Base-by-base conservation (phyloP, 1,140 invertebrate species). In the Bombus fervidus region DNA sequence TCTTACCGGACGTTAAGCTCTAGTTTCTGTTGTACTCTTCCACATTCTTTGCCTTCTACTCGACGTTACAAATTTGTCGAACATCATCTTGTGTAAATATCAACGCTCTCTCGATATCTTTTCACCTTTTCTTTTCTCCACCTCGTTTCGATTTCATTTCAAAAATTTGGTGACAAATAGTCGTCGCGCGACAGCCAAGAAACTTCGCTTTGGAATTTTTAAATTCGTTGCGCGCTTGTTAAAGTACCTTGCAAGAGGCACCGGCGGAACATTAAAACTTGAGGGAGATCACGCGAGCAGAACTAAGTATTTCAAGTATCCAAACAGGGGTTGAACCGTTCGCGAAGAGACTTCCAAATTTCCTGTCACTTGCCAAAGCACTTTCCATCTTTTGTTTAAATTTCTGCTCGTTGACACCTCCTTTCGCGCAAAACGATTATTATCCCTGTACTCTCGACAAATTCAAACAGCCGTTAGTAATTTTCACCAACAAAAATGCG, bases 1-100 rank as follows among this genome's bases (percentile, higher is more conserved):
- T 86, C 92, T 84, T 93, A 91, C 87, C 89, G 91, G 91, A 93
- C 90, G 91, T 87, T 89, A 85, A 81, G 88, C 79, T 87, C 28
- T 75, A 34, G 77, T 68, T 57, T 75, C 78, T 43, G 41, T 83
- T 81, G 75, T 83, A 28, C 80, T 73, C 8, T 15, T 62, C 69
- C 22, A 75, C 6, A 13, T 69, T 84, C 76, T 34, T 79, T 47
- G 53, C 76, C 34, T 80, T 47, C 15, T 57, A 53, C 68, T 37
- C 47, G 12, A 31, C 31, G 78, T 73, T 80, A 85, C 83, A 53
- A 73, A 72, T 80, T 71, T 64, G n/a, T 80, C 83, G 18, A 34
- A 6, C 64, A 22, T 72, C 37, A 0, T 18, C 37, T 15, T 25
- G 1, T 3, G 1, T 34, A 66, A 15, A 34, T 25, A 34, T 22